Conservation (phyloP, 1,140 invertebrate genomes). For the Meloidogyne floridensis region DNA sequence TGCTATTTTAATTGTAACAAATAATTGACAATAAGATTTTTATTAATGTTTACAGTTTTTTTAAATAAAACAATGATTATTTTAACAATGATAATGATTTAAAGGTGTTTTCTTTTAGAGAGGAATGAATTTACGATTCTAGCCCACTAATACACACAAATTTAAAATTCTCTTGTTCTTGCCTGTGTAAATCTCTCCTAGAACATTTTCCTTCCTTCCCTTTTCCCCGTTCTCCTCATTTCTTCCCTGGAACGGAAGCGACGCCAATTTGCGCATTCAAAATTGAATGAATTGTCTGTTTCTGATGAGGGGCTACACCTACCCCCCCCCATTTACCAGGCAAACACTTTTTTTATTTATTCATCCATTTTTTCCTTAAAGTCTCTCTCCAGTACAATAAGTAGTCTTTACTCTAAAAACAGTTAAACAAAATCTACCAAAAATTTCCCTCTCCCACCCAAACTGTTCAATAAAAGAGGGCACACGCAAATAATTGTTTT, state of each 20-base stretch:
- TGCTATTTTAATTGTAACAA: conserved; percentile 28
- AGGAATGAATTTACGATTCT: too few relatives aligned
- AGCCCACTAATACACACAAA: too few relatives aligned
- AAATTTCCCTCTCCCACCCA: neutral
- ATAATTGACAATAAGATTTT: too few relatives aligned
- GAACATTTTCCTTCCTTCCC: neutral
- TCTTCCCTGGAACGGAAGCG: conserved; percentile 17
- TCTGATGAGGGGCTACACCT: neutral
- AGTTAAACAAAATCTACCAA: neutral
- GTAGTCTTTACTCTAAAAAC: neutral
- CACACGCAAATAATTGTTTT: too few relatives aligned
- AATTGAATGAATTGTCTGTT: conserved; percentile 18
- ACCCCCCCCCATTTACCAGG: neutral
- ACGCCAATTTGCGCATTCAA: conserved; percentile 38
- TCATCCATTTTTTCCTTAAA: neutral
- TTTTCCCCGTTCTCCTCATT: neutral
- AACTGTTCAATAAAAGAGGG: neutral
- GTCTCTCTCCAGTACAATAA: neutral
- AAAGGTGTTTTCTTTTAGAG: too few relatives aligned
- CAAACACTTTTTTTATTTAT: conserved; percentile 4
- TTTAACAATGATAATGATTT: too few relatives aligned
- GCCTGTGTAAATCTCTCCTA: neutral
- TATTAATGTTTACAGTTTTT: neutral
- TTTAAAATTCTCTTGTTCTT: neutral
- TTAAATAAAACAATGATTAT: neutral